Base-by-base conservation (phyloP, 2,113 vertebrate genomes). In the Ptilonorhynchus violaceus region DNA sequence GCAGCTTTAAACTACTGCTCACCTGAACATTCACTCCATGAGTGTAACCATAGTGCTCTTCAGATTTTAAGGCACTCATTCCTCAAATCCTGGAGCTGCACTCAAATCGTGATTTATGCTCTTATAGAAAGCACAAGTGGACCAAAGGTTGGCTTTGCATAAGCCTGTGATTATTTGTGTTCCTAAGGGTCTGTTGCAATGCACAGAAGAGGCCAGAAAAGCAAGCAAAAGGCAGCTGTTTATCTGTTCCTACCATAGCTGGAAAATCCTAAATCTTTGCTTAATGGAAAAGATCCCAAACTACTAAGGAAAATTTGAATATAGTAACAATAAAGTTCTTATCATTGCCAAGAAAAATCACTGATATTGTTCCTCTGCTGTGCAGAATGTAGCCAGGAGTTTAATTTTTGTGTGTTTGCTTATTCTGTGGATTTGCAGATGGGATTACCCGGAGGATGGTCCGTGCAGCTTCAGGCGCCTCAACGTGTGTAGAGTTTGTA, bases 401-500 rank as follows among this genome's bases (percentile, higher is more conserved):
- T 68, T 21, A 10, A 41, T 64, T 53, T 37, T 14, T 22, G 39
- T 53, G 35, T 64, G 52, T 77, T 77, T 76, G 31, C 64, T 42
- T 58, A 2, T 68, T 79, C 28, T 89, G 72, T 81, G 96, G 46
- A 24, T 73, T 89, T 74, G 22, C 95, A 99, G 99, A 76, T 77
- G 99, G 99, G 4, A 97, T 99, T 60, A 93, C 96, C 5, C 98
- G 99, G 27, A 98, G 99, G 53, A 98, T 99, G 99, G 98, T 99
- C 60, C 98, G 99, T 33, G 98, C 97, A 10, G 89, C 98, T 3
- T 85, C 97, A 30, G 98, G 98, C 55, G 96, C 97, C 5, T 97
- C 76, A 13, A 98, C 98, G 0, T 92, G 98, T 76, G 99, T 98
- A 0, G 96, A 98, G 75, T 99, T 99, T 87, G 89, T 97, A 1